These are phyloP conservation scores for Amphiprion clarkii DNA, from an alignment of 2,797 vertebrate species.

Conservation along the genomic window DNA sequence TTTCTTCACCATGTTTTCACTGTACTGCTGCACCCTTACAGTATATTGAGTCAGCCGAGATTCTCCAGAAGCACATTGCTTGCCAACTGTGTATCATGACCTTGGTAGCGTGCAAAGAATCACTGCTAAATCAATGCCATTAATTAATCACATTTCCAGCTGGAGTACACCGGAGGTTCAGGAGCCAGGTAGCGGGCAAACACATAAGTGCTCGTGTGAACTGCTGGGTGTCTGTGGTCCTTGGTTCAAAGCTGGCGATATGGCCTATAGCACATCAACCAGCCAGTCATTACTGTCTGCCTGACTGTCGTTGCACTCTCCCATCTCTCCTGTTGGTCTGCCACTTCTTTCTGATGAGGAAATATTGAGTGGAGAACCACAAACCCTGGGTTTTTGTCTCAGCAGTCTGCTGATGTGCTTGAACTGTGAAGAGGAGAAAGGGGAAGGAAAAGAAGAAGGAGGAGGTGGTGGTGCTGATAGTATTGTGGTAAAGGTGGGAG, in stretches of 20 bases:
- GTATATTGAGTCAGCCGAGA: conserved; percentile 41
- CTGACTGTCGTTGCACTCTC: conserved; percentile 45
- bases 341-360: conserved; percentile 74
- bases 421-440: conserved; percentile 62
- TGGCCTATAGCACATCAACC: conserved; percentile 36
- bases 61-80: conserved; percentile 34
- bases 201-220: conserved; percentile 9
- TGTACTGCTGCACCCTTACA: conserved; percentile 24
- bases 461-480: conserved; percentile 25
- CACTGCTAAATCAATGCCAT: conserved; percentile 67
- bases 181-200: conserved; percentile 11
- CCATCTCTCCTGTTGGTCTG: conserved; percentile 56
- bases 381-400: conserved; percentile 68
- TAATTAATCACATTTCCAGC: conserved; percentile 70
- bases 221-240: conserved; percentile 16
- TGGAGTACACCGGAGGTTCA: conserved; percentile 5
- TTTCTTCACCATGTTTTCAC: conserved; percentile 27
- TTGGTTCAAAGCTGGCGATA: conserved; percentile 26
- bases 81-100: conserved; percentile 46
- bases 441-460: not conserved
- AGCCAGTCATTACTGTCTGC: conserved; percentile 57
- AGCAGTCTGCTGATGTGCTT: conserved; percentile 66
- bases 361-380: conserved; percentile 73
- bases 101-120: conserved; percentile 62
- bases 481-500: conserved; percentile 72